phyloP scores from a whole-genome alignment of 2,888 invertebrate species.

The Sceliomorpha sp. region DNA sequence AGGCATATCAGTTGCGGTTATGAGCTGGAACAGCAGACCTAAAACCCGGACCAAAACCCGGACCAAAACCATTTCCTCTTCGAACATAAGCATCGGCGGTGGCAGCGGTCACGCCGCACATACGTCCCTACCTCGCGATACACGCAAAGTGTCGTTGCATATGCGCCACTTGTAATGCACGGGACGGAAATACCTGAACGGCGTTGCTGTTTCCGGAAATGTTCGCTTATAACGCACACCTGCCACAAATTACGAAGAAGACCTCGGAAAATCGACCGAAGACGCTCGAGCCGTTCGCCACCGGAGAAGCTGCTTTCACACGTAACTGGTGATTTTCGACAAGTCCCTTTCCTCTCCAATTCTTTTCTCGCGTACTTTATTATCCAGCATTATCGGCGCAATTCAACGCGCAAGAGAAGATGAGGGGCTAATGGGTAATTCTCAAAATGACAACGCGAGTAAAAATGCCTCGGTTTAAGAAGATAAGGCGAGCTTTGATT shows the following conservation, averaged over 20 bases:
- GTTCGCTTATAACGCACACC: slow-evolving; percentile 36
- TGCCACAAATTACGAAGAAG: slow-evolving; percentile 28
- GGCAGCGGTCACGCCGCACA: slow-evolving; percentile 47
- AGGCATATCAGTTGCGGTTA: slow-evolving; percentile 52
- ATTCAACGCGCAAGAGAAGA: too few relatives aligned
- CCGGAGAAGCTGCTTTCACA: too few relatives aligned
- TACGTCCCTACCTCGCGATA: slow-evolving; percentile 22
- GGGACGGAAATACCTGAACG: slow-evolving; percentile 32
- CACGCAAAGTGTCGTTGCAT: slow-evolving; percentile 33
- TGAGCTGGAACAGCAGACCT: slow-evolving; percentile 47
- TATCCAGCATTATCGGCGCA: too few relatives aligned
- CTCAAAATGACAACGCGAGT: too few relatives aligned
- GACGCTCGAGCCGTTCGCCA: too few relatives aligned
- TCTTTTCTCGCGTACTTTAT: too few relatives aligned
- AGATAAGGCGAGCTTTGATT: too few relatives aligned
- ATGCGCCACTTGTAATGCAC: slow-evolving; percentile 37
- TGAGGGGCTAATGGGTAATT: too few relatives aligned
- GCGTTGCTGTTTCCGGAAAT: slow-evolving; percentile 30
- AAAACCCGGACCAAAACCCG: slow-evolving; percentile 34
- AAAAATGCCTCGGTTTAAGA: too few relatives aligned
- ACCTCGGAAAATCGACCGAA: too few relatives aligned
- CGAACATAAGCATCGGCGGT: slow-evolving; percentile 42
- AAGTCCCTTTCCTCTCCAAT: too few relatives aligned
- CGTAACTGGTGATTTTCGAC: too few relatives aligned
- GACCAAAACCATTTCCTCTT: slow-evolving; percentile 41